Evolutionary conservation across 2,113 vertebrate genomes (phyloP).

Genomic region (Asarcornis scutulata): DNA sequence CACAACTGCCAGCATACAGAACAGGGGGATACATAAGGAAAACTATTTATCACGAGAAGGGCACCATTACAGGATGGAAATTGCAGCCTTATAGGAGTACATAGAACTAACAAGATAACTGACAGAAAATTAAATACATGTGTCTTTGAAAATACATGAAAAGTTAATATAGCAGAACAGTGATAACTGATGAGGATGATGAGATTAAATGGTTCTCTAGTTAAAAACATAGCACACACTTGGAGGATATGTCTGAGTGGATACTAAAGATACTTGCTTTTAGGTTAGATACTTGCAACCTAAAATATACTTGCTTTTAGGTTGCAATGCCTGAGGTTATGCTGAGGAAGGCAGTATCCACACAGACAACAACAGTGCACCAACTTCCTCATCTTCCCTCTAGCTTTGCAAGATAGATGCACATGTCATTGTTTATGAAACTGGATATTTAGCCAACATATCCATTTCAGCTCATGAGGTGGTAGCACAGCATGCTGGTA

Average conservation of each 20-base stretch:
- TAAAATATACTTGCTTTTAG: no score
- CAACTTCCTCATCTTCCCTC: neutral
- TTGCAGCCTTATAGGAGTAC: neutral
- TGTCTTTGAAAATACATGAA: neutral
- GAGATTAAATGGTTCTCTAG: neutral
- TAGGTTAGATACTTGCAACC: no score
- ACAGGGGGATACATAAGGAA: neutral
- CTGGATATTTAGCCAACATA: neutral
- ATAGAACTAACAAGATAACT: neutral
- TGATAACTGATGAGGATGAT: neutral
- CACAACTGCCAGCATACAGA: fast-evolving
- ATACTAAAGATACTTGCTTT: no score
- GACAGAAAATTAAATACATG: neutral
- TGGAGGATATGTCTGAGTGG: neutral
- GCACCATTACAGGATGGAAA: neutral
- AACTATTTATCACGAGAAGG: neutral
- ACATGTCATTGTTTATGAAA: neutral
- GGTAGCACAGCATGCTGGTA: neutral
- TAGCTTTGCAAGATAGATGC: neutral
- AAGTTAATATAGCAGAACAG: neutral
- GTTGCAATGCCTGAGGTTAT: neutral
- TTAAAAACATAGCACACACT: neutral
- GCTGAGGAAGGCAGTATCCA: neutral
- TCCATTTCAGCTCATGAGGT: neutral
- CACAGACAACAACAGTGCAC: neutral